A percentile compares a stretch with the other conserved stretches of the same genome.
Conservation (phyloP, 2,888 invertebrate species). For the Dasypolia templi region DNA sequence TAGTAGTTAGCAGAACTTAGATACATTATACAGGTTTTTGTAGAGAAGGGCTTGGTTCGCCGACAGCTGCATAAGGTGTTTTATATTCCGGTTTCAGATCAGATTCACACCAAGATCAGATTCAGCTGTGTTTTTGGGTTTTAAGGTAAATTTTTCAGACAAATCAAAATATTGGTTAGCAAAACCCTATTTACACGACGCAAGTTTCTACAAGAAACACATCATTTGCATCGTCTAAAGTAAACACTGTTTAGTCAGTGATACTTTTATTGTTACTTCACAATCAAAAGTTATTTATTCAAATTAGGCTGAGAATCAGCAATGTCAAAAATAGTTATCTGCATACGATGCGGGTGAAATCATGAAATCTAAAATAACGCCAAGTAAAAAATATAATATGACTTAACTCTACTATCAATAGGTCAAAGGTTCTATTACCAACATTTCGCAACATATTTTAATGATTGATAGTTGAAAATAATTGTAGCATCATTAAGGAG, state of each 20-base stretch:
- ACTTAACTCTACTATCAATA: neutral
- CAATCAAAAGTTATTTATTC: no score
- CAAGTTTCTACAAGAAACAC: no score
- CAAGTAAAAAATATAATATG: neutral
- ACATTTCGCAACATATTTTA: neutral
- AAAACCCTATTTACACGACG: no score
- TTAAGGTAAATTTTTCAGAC: neutral
- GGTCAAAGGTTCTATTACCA: neutral
- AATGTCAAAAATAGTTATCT: neutral
- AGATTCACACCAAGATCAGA: neutral
- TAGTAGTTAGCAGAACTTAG: neutral
- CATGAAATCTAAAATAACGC: neutral
- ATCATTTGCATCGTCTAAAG: no score
- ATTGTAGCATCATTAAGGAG: constrained; percentile 15
- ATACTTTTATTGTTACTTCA: no score
- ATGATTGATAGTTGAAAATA: constrained; percentile 7
- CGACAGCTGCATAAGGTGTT: neutral
- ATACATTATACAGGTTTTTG: no score
- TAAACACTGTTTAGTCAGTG: no score
- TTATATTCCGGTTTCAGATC: no score
- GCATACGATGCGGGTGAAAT: neutral
- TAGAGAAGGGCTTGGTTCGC: neutral
- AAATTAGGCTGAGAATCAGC: no score
- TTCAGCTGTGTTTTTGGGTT: neutral
- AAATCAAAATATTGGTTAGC: neutral